Base-by-base conservation (phyloP, 2,888 invertebrate genomes). In the Cistogaster globosa region DNA sequence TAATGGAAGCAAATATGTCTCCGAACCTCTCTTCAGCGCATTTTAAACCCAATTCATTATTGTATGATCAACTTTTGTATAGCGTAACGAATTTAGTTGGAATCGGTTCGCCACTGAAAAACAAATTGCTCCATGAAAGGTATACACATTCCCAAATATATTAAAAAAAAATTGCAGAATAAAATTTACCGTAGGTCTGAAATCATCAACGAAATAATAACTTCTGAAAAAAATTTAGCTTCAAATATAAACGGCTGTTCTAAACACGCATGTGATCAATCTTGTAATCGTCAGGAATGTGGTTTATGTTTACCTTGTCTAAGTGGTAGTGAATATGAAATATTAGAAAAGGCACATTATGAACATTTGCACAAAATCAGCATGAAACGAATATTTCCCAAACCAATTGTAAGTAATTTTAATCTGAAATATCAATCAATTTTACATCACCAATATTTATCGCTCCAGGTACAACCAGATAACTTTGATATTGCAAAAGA, bases 1-100 rank as follows among this genome's bases (percentile, higher is more conserved):
- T 98, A 8, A 96, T 99, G 95, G 99, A 99, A 93, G 98, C 98
- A 0, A 99, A 99, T 90, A 99, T 99, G 99, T 98, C 98, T 16
- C 99, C 99, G 0, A 99, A 99, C 93, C 94, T 99, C 80, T 98
- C 98, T 0, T 98, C 98, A 0, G 96, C 96, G 0, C 98, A 99
- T 92, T 99, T 96, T 91, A 95, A 96, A n/a, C 96, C 95, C 0
- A 99, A 99, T 92, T 94, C 95, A 86, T 92, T 97, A 38, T 93
- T 99, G 0, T 99, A 99, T 90, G 97, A 98, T 89, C 98, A 99
- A 93, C 97, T 99, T 0, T 89, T 99, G 14, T 98, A 96, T 92
- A 97, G 96, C 92, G 90, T 97, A 38, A 94, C 98, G 74, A 94
- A 96, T 32, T 91, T 99, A 51, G 95, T 97, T 9, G 98, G 98